phyloP scores from a whole-genome alignment of 2,888 invertebrate species.

The Pasiphila rectangulata region DNA sequence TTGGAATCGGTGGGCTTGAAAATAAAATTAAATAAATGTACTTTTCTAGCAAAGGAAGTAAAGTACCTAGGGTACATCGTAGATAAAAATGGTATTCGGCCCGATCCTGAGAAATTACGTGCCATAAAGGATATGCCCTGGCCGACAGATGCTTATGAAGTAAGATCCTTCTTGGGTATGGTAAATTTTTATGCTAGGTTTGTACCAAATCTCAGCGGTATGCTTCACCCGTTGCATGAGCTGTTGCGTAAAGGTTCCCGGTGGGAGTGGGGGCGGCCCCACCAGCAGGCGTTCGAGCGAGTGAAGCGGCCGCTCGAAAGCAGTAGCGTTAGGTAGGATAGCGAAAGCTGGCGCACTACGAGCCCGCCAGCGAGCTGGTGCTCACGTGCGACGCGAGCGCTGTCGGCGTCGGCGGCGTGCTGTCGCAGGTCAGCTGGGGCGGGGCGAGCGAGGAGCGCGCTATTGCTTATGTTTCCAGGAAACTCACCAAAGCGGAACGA shows the following conservation, averaged over 20 bases:
- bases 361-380: slow-evolving; percentile 18
- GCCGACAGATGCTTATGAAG: slow-evolving; percentile 13
- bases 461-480: slow-evolving; percentile 32
- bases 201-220: slow-evolving; percentile 18
- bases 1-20: no score
- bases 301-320: background rate
- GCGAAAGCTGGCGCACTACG: slow-evolving; percentile 31
- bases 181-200: no score
- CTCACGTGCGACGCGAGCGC: slow-evolving; percentile 34
- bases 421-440: background rate
- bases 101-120: slow-evolving; percentile 10
- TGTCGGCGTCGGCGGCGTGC: slow-evolving; percentile 17
- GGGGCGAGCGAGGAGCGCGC: slow-evolving; percentile 23
- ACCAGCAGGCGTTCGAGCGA: no score
- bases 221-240: slow-evolving; percentile 17
- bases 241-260: slow-evolving; percentile 19
- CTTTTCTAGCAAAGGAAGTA: slow-evolving; percentile 11
- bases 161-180: slow-evolving; percentile 24
- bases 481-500: slow-evolving; percentile 30
- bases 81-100: slow-evolving; percentile 6
- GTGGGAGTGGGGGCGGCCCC: slow-evolving; percentile 15
- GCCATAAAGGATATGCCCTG: slow-evolving; percentile 13
- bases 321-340: no score
- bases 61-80: slow-evolving; percentile 18
- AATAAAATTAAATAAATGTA: no score